Percentiles rank a stretch among this genome's conserved stretches.
phyloP scores from a whole-genome alignment of 2,113 vertebrate genomes.

The Nibea coibor region DNA sequence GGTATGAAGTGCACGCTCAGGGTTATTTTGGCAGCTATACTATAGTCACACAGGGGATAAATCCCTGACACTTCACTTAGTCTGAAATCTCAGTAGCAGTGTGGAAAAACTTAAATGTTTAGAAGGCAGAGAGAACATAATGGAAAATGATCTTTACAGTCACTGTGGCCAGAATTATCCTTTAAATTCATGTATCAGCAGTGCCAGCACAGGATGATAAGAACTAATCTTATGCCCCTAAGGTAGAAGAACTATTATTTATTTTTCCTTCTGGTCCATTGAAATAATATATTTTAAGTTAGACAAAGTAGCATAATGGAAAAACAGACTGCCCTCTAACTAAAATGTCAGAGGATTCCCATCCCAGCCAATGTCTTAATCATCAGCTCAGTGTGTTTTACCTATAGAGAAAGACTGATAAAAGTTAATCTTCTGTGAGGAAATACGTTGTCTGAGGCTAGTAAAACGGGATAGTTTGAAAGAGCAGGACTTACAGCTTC shows the following conservation, averaged over 20 bases:
- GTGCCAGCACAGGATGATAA: no score
- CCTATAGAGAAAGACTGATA: neutral
- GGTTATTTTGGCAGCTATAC: conserved; percentile 33
- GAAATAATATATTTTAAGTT: no score
- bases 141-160: neutral
- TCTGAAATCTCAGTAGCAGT: conserved; percentile 22
- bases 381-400: no score
- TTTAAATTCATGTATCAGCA: no score
- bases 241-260: no score
- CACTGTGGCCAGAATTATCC: no score
- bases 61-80: neutral
- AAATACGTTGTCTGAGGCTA: neutral
- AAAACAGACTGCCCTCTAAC: no score
- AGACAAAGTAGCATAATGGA: no score
- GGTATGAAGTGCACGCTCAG: conserved; percentile 15
- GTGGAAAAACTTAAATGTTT: conserved; percentile 4
- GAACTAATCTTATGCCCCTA: no score
- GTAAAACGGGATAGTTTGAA: neutral
- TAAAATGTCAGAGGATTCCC: no score
- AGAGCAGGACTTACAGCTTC: neutral
- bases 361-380: no score
- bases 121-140: conserved; percentile 1
- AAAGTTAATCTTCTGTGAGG: neutral
- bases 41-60: conserved; percentile 3
- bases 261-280: no score